A percentile compares a stretch with the other conserved stretches of the same genome.
Evolutionary conservation across 2,888 invertebrate species (phyloP).

Genomic region (Harpalus rubripes): DNA sequence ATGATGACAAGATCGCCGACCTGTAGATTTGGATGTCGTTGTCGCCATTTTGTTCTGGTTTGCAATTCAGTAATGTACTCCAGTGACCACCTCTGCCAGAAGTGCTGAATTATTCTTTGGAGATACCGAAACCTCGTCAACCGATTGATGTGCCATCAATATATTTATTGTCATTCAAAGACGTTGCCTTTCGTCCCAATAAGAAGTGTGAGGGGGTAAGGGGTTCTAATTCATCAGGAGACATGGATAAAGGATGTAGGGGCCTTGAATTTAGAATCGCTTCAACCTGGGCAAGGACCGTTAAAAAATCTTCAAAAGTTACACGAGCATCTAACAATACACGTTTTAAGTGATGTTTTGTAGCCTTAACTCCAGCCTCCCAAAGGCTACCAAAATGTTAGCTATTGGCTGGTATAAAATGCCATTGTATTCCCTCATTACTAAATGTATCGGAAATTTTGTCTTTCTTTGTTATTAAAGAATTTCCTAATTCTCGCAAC

Average conservation of each 20-base stretch:
- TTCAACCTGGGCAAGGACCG: conserved; percentile 70
- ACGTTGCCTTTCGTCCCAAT: conserved; percentile 66
- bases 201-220: conserved; percentile 73
- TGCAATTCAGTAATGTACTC: too few relatives aligned
- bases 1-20: too few relatives aligned
- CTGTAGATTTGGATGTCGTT: too few relatives aligned
- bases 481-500: conserved; percentile 51
- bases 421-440: conserved; percentile 63
- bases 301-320: conserved; percentile 69
- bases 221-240: conserved; percentile 69
- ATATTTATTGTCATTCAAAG: too few relatives aligned
- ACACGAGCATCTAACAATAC: conserved; percentile 63
- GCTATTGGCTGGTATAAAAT: conserved; percentile 69
- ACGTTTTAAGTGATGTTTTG: conserved; percentile 69
- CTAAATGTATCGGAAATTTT: not conserved
- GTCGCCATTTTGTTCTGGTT: too few relatives aligned
- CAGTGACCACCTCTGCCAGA: too few relatives aligned
- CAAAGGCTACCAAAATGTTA: conserved; percentile 70
- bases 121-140: too few relatives aligned
- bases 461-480: not conserved
- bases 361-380: conserved; percentile 69
- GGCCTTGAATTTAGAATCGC: conserved; percentile 72
- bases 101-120: too few relatives aligned
- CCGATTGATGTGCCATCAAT: too few relatives aligned
- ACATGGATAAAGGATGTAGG: conserved; percentile 70